A percentile compares a stretch with the other conserved stretches of the same genome.
Evolutionary conservation across 2,888 invertebrate genomes (phyloP).

Genomic region (Vesta saturnalis): DNA sequence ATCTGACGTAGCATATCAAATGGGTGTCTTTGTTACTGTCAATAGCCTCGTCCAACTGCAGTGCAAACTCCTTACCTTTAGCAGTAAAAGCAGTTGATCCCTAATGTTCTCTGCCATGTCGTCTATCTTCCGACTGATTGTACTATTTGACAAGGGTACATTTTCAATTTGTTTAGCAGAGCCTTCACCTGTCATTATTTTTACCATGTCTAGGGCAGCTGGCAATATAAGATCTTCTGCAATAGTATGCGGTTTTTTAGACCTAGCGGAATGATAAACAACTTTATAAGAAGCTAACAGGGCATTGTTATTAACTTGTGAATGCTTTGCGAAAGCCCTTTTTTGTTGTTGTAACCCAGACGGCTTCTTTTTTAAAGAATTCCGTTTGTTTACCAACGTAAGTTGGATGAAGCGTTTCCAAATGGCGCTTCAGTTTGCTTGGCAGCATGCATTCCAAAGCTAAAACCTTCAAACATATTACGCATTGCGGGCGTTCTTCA

Average conservation of each 20-base stretch:
- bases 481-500: background rate
- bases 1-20: slow-evolving; percentile 15
- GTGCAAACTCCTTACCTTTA: slow-evolving; percentile 19
- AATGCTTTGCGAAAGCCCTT: background rate
- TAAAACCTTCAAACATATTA: slow-evolving; percentile 23
- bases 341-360: slow-evolving; percentile 17
- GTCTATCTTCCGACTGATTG: too few relatives aligned
- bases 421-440: slow-evolving; percentile 27
- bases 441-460: too few relatives aligned
- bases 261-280: slow-evolving; percentile 37
- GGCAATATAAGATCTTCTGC: slow-evolving; percentile 45
- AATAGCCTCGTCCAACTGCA: slow-evolving; percentile 23
- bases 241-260: slow-evolving; percentile 45
- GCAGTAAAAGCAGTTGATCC: slow-evolving; percentile 29
- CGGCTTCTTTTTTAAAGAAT: slow-evolving; percentile 16
- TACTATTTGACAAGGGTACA: slow-evolving; percentile 42
- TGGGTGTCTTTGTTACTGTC: slow-evolving; percentile 26
- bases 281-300: slow-evolving; percentile 37
- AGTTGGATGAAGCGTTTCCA: slow-evolving; percentile 16
- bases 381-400: slow-evolving; percentile 16
- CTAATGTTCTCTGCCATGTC: slow-evolving; percentile 37
- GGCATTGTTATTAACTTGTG: slow-evolving; percentile 19
- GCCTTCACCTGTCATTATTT: slow-evolving; percentile 44
- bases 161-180: slow-evolving; percentile 40
- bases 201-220: slow-evolving; percentile 46